These are phyloP conservation scores for Melanerpes aurifrons DNA, from an alignment of 2,113 vertebrate genomes.

Conservation along the genomic window DNA sequence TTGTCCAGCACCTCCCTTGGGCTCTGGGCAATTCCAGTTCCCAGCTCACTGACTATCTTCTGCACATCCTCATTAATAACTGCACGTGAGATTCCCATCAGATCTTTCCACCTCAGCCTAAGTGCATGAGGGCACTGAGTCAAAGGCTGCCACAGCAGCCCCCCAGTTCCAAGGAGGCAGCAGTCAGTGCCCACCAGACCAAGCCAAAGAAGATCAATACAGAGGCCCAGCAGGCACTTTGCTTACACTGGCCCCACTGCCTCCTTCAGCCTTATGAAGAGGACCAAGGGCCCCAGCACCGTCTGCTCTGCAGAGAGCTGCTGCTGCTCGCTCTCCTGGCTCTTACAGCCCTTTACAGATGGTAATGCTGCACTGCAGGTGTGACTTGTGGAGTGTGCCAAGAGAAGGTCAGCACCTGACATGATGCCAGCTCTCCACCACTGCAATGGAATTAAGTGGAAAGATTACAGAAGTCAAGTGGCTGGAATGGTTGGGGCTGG, in stretches of 20 bases:
- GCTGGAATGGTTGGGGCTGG: not conserved
- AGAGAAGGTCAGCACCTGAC: not conserved
- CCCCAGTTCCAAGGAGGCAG: accelerated
- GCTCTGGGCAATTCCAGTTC: not conserved
- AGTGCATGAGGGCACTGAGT: accelerated
- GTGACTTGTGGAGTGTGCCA: not conserved
- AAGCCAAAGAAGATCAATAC: not conserved
- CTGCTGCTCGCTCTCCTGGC: not conserved
- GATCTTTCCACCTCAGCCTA: not conserved
- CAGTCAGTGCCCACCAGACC: not conserved
- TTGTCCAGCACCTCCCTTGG: not conserved
- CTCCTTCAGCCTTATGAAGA: not conserved
- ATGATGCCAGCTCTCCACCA: not conserved
- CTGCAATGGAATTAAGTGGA: not conserved
- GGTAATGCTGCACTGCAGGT: not conserved
- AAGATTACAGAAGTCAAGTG: not conserved
- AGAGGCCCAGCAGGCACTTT: accelerated
- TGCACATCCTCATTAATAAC: not conserved
- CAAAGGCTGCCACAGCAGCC: not conserved
- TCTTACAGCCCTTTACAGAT: not conserved
- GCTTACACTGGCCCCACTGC: not conserved
- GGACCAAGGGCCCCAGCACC: not conserved
- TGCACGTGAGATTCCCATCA: not conserved
- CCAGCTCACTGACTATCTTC: not conserved
- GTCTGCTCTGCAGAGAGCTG: not conserved